phyloP scores from a whole-genome alignment of 53 echinoderm and acorn worm species.

The Holothuria scabra region DNA sequence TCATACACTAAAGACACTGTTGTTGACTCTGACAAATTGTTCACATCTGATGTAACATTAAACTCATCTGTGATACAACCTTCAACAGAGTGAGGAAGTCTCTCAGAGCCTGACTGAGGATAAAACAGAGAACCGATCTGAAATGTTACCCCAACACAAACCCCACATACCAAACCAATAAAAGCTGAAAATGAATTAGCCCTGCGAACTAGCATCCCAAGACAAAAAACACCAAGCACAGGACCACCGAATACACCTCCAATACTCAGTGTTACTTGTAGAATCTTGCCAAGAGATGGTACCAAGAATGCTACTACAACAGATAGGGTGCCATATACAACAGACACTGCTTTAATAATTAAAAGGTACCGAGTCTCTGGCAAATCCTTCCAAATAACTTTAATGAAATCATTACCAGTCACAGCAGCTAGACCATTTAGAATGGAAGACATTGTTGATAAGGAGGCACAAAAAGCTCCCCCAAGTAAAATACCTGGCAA shows the following conservation, averaged over 20 bases:
- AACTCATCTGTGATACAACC: neutral
- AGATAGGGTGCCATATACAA: neutral
- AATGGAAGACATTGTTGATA: constrained; percentile 40
- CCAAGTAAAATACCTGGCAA: constrained; percentile 25
- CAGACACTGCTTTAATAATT: constrained; percentile 1
- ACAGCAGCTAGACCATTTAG: constrained; percentile 37
- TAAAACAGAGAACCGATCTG: constrained; percentile 17
- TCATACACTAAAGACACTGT: neutral
- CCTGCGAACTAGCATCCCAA: constrained; percentile 28
- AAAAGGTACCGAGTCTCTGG: neutral
- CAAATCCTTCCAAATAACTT: constrained; percentile 11
- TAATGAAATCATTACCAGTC: constrained; percentile 26
- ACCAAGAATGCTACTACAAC: constrained; percentile 32
- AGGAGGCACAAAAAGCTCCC: constrained; percentile 28
- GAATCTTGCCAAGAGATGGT: constrained; percentile 31
- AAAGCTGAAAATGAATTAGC: constrained; percentile 19
- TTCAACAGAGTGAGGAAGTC: constrained; percentile 13
- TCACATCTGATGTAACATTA: neutral
- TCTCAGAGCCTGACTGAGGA: neutral
- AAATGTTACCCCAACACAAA: constrained; percentile 16
- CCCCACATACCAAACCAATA: constrained; percentile 4
- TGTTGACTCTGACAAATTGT: neutral
- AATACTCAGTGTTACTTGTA: constrained; percentile 12
- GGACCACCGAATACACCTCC: constrained; percentile 28
- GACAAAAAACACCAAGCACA: constrained; percentile 33